These are phyloP conservation scores for Alloplasta piceator DNA, from an alignment of 2,888 invertebrate genomes.

Conservation along the genomic window DNA sequence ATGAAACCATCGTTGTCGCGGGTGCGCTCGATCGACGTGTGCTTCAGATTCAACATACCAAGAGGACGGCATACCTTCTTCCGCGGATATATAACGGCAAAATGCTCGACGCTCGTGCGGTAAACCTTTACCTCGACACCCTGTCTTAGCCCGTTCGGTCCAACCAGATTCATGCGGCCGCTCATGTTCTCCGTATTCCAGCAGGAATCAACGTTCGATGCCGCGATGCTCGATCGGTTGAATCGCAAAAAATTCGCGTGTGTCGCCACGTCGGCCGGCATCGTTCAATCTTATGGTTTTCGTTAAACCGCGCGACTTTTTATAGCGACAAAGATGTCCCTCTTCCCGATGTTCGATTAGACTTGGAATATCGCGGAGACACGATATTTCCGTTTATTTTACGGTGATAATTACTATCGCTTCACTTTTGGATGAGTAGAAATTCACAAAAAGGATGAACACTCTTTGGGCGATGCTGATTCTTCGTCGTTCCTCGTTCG, in stretches of 20 bases:
- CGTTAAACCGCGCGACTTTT: background rate
- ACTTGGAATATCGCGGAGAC: background rate
- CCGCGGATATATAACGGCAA: slow-evolving; percentile 87
- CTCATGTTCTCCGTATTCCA: slow-evolving; percentile 86
- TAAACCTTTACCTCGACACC: slow-evolving; percentile 87
- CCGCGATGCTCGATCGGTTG: slow-evolving; percentile 75
- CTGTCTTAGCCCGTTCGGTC: slow-evolving; percentile 86
- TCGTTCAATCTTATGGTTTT: slow-evolving; percentile 47
- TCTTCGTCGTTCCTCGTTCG: slow-evolving; percentile 24
- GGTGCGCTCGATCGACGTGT: slow-evolving; percentile 85
- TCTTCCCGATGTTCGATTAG: background rate
- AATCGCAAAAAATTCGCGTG: slow-evolving; percentile 79
- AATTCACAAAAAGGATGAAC: background rate
- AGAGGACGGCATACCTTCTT: slow-evolving; percentile 87
- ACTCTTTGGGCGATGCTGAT: background rate
- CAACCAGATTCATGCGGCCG: slow-evolving; percentile 86
- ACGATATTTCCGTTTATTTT: background rate
- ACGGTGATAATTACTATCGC: background rate
- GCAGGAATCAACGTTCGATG: slow-evolving; percentile 82
- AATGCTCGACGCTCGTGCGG: slow-evolving; percentile 87
- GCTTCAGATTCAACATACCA: slow-evolving; percentile 87
- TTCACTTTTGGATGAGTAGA: background rate
- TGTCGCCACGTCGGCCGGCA: slow-evolving; percentile 83
- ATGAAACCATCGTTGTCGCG: slow-evolving; percentile 84
- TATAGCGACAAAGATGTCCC: background rate